Percentiles rank a stretch among this genome's conserved stretches.
Conservation (phyloP, 2,113 vertebrate species). For the Cryptomyrus ogoouensis region DNA sequence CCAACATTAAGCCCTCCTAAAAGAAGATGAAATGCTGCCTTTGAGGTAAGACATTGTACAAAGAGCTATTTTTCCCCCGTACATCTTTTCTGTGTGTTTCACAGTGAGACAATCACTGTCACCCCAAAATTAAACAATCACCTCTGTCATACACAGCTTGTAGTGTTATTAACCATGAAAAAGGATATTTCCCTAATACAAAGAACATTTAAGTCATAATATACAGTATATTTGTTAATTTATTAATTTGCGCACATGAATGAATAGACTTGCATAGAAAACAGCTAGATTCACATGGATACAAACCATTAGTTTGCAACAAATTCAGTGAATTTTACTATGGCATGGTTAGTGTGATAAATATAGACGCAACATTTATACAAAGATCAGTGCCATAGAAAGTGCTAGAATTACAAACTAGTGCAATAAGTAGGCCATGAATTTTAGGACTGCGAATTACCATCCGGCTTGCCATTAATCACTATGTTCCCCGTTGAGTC, state of each 20-base stretch:
- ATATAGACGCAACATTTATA: slow-evolving; percentile 48
- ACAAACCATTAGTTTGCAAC: background rate
- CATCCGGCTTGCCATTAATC: slow-evolving; percentile 56
- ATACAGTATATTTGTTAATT: background rate
- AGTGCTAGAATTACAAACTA: slow-evolving; percentile 41
- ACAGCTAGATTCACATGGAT: background rate
- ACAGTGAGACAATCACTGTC: background rate
- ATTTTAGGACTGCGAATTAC: slow-evolving; percentile 57
- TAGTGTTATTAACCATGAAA: background rate
- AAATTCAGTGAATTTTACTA: background rate
- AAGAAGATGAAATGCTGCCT: background rate
- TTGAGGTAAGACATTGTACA: background rate
- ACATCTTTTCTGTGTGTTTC: background rate
- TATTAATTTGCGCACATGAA: background rate
- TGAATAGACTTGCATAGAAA: background rate
- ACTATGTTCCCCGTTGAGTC: slow-evolving; percentile 42
- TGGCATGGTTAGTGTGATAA: slow-evolving; percentile 33
- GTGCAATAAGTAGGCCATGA: slow-evolving; percentile 60
- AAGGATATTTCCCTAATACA: background rate
- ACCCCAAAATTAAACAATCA: background rate
- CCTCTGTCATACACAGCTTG: background rate
- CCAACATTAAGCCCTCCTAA: background rate
- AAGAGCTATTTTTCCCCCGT: background rate
- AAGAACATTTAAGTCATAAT: background rate
- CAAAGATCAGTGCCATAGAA: slow-evolving; percentile 27